These are phyloP conservation scores for Tragopan temminckii DNA, from an alignment of 2,797 vertebrate genomes.

Conservation along the genomic window DNA sequence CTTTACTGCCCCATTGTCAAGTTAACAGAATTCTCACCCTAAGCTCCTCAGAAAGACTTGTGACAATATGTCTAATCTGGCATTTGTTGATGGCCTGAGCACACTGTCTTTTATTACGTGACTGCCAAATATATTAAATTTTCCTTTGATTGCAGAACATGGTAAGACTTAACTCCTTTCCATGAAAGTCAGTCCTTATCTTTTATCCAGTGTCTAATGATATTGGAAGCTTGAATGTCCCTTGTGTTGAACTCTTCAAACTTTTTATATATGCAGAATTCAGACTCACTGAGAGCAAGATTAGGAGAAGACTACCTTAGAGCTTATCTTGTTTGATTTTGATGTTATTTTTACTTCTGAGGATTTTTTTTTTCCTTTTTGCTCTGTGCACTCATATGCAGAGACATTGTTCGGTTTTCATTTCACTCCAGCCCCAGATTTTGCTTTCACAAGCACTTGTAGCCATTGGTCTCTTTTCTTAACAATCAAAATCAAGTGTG, in stretches of 20 bases:
- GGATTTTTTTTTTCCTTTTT: not conserved
- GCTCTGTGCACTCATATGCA: not conserved
- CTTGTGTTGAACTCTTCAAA: not conserved
- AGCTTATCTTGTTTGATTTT: not conserved
- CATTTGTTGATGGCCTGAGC: not conserved
- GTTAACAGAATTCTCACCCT: not conserved
- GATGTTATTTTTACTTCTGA: not conserved
- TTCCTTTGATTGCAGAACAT: not conserved
- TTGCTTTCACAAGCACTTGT: not conserved
- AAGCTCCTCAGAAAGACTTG: not conserved
- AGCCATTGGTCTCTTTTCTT: not conserved
- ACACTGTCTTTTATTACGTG: not conserved
- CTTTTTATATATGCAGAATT: not conserved
- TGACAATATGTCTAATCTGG: not conserved
- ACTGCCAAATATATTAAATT: not conserved
- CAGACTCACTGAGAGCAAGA: not conserved
- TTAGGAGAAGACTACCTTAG: not conserved
- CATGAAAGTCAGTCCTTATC: not conserved
- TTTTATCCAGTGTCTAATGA: not conserved
- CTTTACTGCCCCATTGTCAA: not conserved
- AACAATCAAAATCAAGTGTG: not conserved
- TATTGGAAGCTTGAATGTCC: not conserved
- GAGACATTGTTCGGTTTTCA: not conserved
- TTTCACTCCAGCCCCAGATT: not conserved
- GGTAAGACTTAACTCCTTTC: not conserved